Percentiles rank a stretch among this genome's conserved stretches.
These are phyloP conservation scores for Dryomyza anilis DNA, from an alignment of 2,888 invertebrate genomes.

Conservation along the genomic window DNA sequence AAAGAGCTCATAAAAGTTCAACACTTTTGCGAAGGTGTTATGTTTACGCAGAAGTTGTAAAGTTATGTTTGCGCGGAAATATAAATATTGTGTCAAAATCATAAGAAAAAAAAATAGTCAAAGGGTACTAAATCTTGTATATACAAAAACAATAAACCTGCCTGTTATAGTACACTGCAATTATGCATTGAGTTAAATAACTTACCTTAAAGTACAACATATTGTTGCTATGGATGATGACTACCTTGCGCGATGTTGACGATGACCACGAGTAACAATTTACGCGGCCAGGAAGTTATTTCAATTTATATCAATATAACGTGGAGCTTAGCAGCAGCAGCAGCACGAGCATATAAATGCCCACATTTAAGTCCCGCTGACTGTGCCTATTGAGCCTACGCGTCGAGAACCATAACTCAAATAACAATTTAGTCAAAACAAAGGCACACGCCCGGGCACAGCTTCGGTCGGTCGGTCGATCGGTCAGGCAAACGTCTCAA, in stretches of 20 bases:
- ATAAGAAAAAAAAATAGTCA: not conserved
- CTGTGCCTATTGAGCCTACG: too few relatives aligned
- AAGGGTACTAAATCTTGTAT: not conserved
- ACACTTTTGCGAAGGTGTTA: not conserved
- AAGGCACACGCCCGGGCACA: too few relatives aligned
- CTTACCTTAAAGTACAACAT: not conserved
- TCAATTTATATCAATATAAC: constrained; percentile 19
- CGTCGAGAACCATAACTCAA: not conserved
- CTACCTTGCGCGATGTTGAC: not conserved
- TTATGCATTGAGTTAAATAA: too few relatives aligned
- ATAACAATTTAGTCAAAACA: constrained; percentile 15
- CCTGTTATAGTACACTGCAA: too few relatives aligned
- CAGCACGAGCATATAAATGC: not conserved
- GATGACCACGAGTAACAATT: not conserved
- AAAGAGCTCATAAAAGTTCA: not conserved
- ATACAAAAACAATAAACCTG: not conserved
- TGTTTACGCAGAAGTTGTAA: not conserved
- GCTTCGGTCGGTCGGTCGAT: not conserved
- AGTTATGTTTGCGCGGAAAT: not conserved
- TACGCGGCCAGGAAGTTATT: constrained; percentile 6
- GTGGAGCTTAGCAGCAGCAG: not conserved
- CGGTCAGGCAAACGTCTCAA: not conserved
- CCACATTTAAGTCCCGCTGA: too few relatives aligned
- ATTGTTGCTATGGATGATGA: not conserved
- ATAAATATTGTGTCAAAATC: not conserved